These are phyloP conservation scores for Lophochroa leadbeateri DNA, from an alignment of 2,113 vertebrate genomes.

Conservation along the genomic window DNA sequence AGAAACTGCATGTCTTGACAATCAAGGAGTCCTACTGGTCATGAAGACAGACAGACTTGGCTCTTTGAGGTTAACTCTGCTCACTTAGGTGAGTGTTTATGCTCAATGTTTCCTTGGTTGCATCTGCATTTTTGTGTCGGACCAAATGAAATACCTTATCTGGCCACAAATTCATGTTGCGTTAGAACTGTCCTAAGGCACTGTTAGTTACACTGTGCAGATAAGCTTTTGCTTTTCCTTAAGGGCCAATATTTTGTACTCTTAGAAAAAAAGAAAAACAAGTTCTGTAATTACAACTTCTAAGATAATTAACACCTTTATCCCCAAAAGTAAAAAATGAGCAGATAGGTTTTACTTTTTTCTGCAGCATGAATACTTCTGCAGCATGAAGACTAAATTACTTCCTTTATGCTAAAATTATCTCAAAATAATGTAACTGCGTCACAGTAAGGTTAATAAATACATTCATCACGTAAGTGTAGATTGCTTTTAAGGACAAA, in stretches of 20 bases:
- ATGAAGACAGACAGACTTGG: neutral
- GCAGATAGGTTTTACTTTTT: neutral
- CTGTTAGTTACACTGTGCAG: neutral
- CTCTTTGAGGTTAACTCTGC: neutral
- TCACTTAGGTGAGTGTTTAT: neutral
- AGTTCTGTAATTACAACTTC: neutral
- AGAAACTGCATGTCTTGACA: neutral
- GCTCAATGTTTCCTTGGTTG: neutral
- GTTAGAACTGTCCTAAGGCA: neutral
- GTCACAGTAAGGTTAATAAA: neutral
- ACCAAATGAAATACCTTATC: neutral
- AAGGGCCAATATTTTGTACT: neutral
- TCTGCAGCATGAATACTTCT: neutral
- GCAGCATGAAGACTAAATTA: neutral
- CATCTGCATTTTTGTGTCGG: neutral
- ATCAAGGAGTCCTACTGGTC: neutral
- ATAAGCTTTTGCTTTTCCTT: neutral
- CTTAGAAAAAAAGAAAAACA: neutral
- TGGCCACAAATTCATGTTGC: neutral
- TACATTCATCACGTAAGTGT: rapidly evolving
- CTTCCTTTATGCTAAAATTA: neutral
- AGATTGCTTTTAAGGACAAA: neutral
- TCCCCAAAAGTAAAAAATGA: neutral
- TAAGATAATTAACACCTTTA: neutral
- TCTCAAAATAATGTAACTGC: neutral